Evolutionary conservation across 2,797 vertebrate species (phyloP).

Genomic region (Tangara arthus): DNA sequence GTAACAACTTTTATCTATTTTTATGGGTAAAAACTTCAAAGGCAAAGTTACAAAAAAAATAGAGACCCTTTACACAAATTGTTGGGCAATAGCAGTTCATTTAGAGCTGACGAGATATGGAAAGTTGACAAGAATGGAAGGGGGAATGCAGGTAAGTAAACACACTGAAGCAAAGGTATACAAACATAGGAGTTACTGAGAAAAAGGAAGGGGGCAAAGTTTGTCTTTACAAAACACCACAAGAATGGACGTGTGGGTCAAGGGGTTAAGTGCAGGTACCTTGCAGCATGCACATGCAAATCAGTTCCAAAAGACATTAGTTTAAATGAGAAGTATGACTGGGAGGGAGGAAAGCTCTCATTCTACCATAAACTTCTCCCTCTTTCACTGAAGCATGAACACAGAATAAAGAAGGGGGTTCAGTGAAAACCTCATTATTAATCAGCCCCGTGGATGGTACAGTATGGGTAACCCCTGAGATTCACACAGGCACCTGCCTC

Average conservation of each 20-base stretch:
- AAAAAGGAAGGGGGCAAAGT: background rate
- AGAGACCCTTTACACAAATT: background rate
- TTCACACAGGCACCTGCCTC: slow-evolving; percentile 69
- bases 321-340: slow-evolving; percentile 54
- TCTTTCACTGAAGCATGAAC: slow-evolving; percentile 58
- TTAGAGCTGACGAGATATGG: background rate
- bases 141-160: background rate
- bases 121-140: background rate
- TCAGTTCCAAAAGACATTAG: slow-evolving; percentile 43
- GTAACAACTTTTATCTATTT: background rate
- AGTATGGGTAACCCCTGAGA: slow-evolving; percentile 60
- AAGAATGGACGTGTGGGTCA: background rate
- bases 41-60: background rate
- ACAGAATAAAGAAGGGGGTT: slow-evolving; percentile 29
- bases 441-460: slow-evolving; percentile 42
- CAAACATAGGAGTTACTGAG: background rate
- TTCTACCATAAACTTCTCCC: slow-evolving; percentile 53
- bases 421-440: slow-evolving; percentile 54
- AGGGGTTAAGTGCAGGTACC: background rate
- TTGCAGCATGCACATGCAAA: background rate
- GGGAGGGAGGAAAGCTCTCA: slow-evolving; percentile 56
- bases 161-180: background rate
- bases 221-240: background rate
- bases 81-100: background rate
- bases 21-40: background rate